Evolutionary conservation across 2,888 invertebrate species (phyloP), one percentile per base, ranked within the genome.

Genomic region (Euclidia mi): DNA sequence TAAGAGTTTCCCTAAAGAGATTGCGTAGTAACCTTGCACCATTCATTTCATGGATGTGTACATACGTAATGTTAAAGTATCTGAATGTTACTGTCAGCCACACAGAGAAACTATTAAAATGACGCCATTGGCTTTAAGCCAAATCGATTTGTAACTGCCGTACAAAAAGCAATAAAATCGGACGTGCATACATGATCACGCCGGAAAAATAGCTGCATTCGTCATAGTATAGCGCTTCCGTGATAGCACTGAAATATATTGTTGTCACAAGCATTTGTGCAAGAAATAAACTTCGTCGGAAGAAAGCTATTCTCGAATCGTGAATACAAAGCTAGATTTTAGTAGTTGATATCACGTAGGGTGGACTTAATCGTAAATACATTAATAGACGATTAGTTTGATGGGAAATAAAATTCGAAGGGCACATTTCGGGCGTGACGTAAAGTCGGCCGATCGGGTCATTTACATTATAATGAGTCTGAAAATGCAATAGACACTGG

Each of bases 111-210:
- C 90, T 89, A 89, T 91, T 91, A 91, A 90, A 92, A 90, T 91
- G 87, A 91, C 78, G 87, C 85, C 77, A 88, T 90, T 93, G 92
- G 93, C 91, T 82, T 85, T 72, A 85, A 86, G 90, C 92, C 92
- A 93, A 93, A 92, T 92, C 93, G 93, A 92, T 92, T 92, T 89
- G 91, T 90, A 90, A 91, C 91, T 89, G 91, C 91, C 84, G 86
- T 86, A 88, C 88, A 91, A 90, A 92, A 90, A 87, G 91, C 90
- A 91, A 91, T 92, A 91, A 92, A 90, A 88, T 87, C 85, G 89
- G 79, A 91, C 90, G 89, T 89, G 89, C 87, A 88, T 88, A 86
- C 86, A 85, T 86, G 90, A 91, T 92, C 90, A 86, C 83, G 78
- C 78, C 74, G 81, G 87, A 88, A 87, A 90, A 89, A 91, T 90